Evolutionary conservation across 2,888 invertebrate species (phyloP), one percentile per base, ranked within the genome.

Genomic region (Sepiola atlantica): DNA sequence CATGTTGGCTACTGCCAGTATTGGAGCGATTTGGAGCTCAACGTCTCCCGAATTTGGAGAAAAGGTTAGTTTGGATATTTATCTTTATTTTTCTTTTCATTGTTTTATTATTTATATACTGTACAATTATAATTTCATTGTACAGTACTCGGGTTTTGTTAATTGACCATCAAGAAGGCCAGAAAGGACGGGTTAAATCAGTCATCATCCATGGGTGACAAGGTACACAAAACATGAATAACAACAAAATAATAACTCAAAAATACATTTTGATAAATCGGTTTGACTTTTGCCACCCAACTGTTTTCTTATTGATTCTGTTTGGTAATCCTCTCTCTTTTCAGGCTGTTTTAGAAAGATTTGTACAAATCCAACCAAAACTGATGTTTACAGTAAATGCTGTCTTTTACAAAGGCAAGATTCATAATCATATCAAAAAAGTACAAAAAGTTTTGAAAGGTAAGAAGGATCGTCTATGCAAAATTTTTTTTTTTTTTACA

Each of bases 11-110:
- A 97, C 98, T 16, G 97, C 98, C 1, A 97, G 97, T 95, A 96
- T 98, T 35, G 98, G 98, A 55, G 98, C 98, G 8, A 97, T 98
- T 0, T 98, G 98, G 98, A 97, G 98, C 94, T 97, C 97, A 16
- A 97, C 98, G 0, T 98, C 98, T 6, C 98, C 98, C 4, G 98
- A 98, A 95, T 98, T 98, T 96, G 98, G 98, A 95, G 97, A 97
- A 54, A 97, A 97, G 95, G 98, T 97, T 95, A 95, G 96, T 77
- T 12, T n/a, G 3, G 14, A 14, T 12, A 77, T 77, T 12, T 77
- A 77, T 28, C 2, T 61, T 24, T 61, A 61, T 61, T 24, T 61
- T 8, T 61, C 18, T 16, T 18, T 57, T 57, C 18, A 57, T 57
- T 20, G 6, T 20, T 20, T 57, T 0, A 24, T 45, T 61, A 6